A percentile compares a stretch with the other conserved stretches of the same genome.
These are phyloP conservation scores for Heliothis peltigera DNA, from an alignment of 2,888 invertebrate genomes.

Conservation along the genomic window DNA sequence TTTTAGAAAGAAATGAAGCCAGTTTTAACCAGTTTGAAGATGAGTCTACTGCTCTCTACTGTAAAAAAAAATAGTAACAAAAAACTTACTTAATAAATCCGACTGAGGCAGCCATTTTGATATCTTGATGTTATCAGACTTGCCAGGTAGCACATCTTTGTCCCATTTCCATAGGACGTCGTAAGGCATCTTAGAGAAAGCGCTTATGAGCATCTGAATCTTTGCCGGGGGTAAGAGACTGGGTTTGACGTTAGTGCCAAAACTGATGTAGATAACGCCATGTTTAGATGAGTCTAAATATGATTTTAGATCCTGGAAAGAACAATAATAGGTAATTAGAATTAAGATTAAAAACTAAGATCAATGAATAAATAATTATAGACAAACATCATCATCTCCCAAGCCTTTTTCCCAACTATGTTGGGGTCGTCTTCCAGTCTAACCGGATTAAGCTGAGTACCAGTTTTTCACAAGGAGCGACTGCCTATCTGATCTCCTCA, in stretches of 20 bases:
- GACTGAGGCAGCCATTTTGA: conserved; percentile 85
- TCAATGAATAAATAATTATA: no score
- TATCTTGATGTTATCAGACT: conserved; percentile 77
- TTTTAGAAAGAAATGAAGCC: no score
- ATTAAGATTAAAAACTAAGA: no score
- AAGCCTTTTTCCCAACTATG: no score
- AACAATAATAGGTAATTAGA: background rate
- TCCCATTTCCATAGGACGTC: conserved; percentile 85
- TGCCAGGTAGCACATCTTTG: conserved; percentile 71
- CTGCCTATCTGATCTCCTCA: no score
- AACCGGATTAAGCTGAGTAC: no score
- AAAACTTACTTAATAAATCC: conserved; percentile 53
- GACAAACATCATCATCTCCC: no score
- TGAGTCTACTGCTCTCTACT: no score
- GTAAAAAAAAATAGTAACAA: background rate
- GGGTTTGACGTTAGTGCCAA: conserved; percentile 80
- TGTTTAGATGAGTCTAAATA: conserved; percentile 77
- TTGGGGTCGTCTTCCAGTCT: no score
- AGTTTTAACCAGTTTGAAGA: no score
- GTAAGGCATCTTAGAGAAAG: conserved; percentile 80
- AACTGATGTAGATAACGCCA: conserved; percentile 84
- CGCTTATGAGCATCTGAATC: conserved; percentile 70
- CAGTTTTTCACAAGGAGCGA: no score
- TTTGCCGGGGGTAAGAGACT: conserved; percentile 70
- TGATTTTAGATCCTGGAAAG: conserved; percentile 71